Evolutionary conservation across 2,888 invertebrate genomes (phyloP), one percentile per base, ranked within the genome.

Genomic region (Megaustenia siamemsis): DNA sequence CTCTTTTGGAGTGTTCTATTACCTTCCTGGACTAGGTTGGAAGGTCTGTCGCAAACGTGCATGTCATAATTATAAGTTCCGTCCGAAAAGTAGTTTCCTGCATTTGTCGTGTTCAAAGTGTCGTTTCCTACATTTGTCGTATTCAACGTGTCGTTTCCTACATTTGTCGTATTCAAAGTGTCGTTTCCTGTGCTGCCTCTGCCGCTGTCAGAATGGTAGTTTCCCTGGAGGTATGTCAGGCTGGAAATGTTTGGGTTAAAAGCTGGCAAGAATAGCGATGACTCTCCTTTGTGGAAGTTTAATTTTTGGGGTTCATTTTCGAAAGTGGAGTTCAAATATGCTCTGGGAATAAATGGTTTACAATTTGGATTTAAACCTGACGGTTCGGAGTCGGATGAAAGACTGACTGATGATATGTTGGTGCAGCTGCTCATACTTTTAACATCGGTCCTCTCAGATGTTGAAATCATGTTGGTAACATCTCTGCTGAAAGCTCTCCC

Each of bases 301-400:
- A 15, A 49, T 6, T 6, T 49, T 18, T 21, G 24, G 28, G 24
- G 12, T 10, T n/a, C 60, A 12, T 60, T 21, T 8, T 60, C 60
- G 60, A 12, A 4, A 12, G 49, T 43, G 28, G 53, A 35, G 15
- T 56, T 8, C 21, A 56, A 35, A 21, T 76, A 56, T 21, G 63
- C 38, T 28, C 49, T 66, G 18, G 80, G 80, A 8, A 68, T 32
- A 35, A 80, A 80, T 3, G 80, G 80, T 68, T 69, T 80, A 53
- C 80, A 35, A 53, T 45, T 49, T 15, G 80, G 80, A 38, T 80
- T 80, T 28, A 80, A n/a, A 12, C 4, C 24, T 1, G 80, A 69
- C 12, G 8, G 3, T 40, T 69, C 73, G 10, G 49, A 49, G 49
- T 73, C 49, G 1, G 73, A 49, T 3, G 45, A 32, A 2, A 18